Percentiles rank a stretch among this genome's conserved stretches.
phyloP scores from a whole-genome alignment of 2,888 invertebrate genomes.

The Torymus auratus region DNA sequence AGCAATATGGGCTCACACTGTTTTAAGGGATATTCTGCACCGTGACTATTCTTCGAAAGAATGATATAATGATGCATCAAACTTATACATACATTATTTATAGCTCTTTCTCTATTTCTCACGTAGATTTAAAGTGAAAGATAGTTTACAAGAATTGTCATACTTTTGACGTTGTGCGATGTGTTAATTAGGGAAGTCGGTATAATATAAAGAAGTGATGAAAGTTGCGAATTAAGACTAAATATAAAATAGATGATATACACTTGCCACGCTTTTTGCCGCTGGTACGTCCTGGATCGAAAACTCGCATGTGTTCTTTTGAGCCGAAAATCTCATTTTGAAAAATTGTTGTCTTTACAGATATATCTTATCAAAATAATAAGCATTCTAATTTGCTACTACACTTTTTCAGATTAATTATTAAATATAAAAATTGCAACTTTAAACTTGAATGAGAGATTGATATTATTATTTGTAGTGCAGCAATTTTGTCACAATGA shows the following conservation, averaged over 20 bases:
- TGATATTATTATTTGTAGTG: neutral
- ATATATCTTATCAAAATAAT: no score
- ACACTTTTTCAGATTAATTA: no score
- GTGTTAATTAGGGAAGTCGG: slow-evolving; percentile 19
- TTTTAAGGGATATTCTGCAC: neutral
- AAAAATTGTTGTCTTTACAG: neutral
- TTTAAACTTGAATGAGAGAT: no score
- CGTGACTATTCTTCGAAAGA: slow-evolving; percentile 5
- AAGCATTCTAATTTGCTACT: no score
- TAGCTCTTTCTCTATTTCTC: neutral
- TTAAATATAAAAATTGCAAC: no score
- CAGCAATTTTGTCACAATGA: slow-evolving; percentile 2
- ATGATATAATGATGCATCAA: no score
- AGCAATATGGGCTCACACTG: slow-evolving; percentile 22
- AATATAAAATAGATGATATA: slow-evolving; percentile 16
- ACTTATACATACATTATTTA: no score
- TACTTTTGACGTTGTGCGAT: neutral
- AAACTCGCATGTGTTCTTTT: slow-evolving; percentile 45
- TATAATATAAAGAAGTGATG: neutral
- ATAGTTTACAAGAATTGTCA: neutral
- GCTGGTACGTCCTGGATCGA: slow-evolving; percentile 48
- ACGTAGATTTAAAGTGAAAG: neutral
- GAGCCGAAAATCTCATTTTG: slow-evolving; percentile 13
- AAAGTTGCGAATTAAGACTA: neutral
- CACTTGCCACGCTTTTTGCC: slow-evolving; percentile 45